Evolutionary conservation across 2,113 vertebrate genomes (phyloP), one percentile per base, ranked within the genome.

Genomic region (Mesembrinibis cayennensis): DNA sequence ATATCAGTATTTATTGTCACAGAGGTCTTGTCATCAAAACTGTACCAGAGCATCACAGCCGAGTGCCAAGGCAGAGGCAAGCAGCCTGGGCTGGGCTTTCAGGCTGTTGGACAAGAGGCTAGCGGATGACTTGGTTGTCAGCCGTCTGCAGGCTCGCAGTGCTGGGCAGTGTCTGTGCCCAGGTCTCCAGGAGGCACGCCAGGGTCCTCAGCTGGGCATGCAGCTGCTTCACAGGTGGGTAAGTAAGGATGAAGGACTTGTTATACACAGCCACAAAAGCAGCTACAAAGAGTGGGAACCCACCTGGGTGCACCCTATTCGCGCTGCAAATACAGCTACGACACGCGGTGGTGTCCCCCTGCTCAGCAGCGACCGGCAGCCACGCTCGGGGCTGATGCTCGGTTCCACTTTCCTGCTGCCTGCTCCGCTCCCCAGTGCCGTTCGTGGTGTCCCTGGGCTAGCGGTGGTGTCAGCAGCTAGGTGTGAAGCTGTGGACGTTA

Each of bases 61-160:
- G 15, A 58, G 65, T 21, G 16, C 53, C 36, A 45, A 65, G 45
- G 58, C 45, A 38, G 58, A 65, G 26, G 44, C 30, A 66, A 36
- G 58, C 40, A 38, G 65, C 47, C 53, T 29, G n/a, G 36, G 10
- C 27, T 71, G 56, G 27, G 55, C 36, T 63, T 49, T 56, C 32
- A 25, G 56, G 26, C 47, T 76, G 47, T 38, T 8, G 22, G 13
- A 20, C 18, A 29, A 71, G 77, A 34, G n/a, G n/a, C 30, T 19
- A 20, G 63, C 15, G 22, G 63, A 29, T n/a, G n/a, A 36, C 36
- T 16, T 53, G 34, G 15, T 40, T 38, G 49, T 38, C 22, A 38
- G 59, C 17, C 0, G 1, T 49, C 21, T 63, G 67, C 27, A 59
- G 47, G 67, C 40, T 56, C 1, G 1, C 3, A 3, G n/a, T 36